Percentiles rank a stretch among this genome's conserved stretches.
Evolutionary conservation across 2,113 vertebrate species (phyloP).

Genomic region (Epinephelus moara): DNA sequence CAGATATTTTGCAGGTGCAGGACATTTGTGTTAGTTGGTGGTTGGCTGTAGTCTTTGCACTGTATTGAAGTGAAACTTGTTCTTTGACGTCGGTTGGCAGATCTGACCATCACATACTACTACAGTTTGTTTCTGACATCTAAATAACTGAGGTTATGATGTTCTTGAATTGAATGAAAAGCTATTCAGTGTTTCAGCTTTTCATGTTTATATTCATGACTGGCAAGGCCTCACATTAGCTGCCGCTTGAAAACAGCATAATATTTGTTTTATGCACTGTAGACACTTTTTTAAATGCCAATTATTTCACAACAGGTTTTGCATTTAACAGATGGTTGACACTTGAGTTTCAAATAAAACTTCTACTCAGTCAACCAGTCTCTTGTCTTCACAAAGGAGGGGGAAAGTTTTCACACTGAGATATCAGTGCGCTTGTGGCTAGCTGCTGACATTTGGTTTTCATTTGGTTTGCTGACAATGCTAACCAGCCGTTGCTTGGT

Average conservation of each 20-base stretch:
- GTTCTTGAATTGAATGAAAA: neutral
- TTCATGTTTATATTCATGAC: neutral
- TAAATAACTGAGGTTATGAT: neutral
- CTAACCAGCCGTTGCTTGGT: constrained; percentile 37
- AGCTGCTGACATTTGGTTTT: constrained; percentile 49
- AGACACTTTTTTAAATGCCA: neutral
- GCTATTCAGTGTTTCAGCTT: neutral
- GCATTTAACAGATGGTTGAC: constrained; percentile 6
- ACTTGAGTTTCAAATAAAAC: constrained; percentile 5
- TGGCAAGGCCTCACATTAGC: neutral
- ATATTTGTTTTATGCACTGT: neutral
- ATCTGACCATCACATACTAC: neutral
- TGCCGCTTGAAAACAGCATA: constrained; percentile 2
- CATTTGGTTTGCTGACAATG: constrained; percentile 47
- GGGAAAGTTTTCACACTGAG: neutral
- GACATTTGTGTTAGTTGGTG: too few relatives aligned
- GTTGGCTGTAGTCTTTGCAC: too few relatives aligned
- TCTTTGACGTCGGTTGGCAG: too few relatives aligned
- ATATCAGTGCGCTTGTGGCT: constrained; percentile 18
- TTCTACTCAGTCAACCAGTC: neutral
- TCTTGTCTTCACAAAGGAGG: neutral
- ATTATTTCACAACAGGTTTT: constrained; percentile 2
- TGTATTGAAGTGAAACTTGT: too few relatives aligned
- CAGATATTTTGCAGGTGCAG: too few relatives aligned
- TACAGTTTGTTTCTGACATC: neutral